Percentiles rank a stretch among this genome's conserved stretches.
Conservation (phyloP, 92 coral and sea anemone species). For the Epizoanthus illoricatus region DNA sequence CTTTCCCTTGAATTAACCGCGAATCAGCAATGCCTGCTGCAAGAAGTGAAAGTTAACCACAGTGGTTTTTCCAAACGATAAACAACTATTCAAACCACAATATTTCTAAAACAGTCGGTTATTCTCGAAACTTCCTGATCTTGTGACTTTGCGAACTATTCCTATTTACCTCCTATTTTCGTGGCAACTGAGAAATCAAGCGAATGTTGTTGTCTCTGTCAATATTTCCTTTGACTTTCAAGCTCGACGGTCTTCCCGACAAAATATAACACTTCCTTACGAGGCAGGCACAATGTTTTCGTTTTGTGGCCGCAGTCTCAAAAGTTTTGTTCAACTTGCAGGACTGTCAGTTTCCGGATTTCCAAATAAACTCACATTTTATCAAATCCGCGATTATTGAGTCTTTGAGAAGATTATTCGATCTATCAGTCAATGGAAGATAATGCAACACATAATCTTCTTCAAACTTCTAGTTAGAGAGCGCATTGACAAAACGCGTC, state of each 20-base stretch:
- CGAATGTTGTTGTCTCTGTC: slow-evolving; percentile 38
- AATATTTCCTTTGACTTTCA: slow-evolving; percentile 14
- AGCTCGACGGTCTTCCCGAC: slow-evolving; percentile 16
- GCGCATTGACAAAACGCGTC: background rate
- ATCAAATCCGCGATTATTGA: background rate
- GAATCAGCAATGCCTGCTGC: slow-evolving; percentile 1
- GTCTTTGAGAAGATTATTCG: background rate
- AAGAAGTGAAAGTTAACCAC: background rate
- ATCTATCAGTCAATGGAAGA: background rate
- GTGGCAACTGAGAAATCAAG: slow-evolving; percentile 41
- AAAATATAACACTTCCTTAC: slow-evolving; percentile 30
- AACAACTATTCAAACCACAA: slow-evolving; percentile 13
- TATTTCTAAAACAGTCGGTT: background rate
- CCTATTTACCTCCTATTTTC: slow-evolving; percentile 30
- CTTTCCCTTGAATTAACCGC: background rate
- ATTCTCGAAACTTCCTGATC: slow-evolving; percentile 27
- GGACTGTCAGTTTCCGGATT: background rate
- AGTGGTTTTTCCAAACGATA: slow-evolving; percentile 10
- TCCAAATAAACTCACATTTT: slow-evolving; percentile 2
- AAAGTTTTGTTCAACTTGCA: slow-evolving; percentile 34
- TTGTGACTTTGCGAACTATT: slow-evolving; percentile 12
- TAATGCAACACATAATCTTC: slow-evolving; percentile 2
- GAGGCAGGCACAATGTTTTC: slow-evolving; percentile 26
- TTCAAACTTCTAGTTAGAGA: background rate
- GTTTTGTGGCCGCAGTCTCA: slow-evolving; percentile 7